phyloP scores from a whole-genome alignment of 92 coral and sea anemone genomes.

The Porites divaricata region DNA sequence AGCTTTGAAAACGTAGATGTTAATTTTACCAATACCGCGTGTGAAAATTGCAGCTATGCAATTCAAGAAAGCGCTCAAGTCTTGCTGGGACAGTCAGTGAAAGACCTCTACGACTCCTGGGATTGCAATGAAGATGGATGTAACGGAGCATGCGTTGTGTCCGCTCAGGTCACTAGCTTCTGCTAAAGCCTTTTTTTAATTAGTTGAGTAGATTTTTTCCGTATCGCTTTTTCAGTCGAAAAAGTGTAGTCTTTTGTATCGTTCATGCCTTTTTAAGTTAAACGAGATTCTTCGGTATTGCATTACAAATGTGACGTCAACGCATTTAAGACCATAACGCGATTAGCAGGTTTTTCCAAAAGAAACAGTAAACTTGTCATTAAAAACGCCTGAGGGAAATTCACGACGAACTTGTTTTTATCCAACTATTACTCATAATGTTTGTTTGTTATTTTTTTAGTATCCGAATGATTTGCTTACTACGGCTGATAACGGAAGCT shows the following conservation, averaged over 20 bases:
- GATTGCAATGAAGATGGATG: conserved; percentile 78
- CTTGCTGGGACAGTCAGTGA: conserved; percentile 72
- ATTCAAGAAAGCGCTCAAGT: conserved; percentile 59
- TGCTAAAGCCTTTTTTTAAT: background rate
- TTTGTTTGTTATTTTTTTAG: conserved; percentile 25
- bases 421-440: no score
- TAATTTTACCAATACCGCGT: conserved; percentile 59
- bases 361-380: no score
- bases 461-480: conserved; percentile 72
- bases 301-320: no score
- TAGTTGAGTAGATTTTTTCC: no score
- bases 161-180: conserved; percentile 76
- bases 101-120: conserved; percentile 78
- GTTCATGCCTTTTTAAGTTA: no score
- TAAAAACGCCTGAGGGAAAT: no score
- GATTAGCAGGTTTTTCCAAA: no score
- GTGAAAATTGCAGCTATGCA: conserved; percentile 58
- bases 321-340: no score
- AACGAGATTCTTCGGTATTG: no score
- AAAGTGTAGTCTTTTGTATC: no score
- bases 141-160: conserved; percentile 91
- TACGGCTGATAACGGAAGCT: conserved; percentile 48
- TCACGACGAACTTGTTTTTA: no score
- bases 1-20: conserved; percentile 58
- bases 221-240: no score